These are phyloP conservation scores for Rhadina sibilatrix DNA, from an alignment of 2,113 vertebrate species.

Conservation along the genomic window DNA sequence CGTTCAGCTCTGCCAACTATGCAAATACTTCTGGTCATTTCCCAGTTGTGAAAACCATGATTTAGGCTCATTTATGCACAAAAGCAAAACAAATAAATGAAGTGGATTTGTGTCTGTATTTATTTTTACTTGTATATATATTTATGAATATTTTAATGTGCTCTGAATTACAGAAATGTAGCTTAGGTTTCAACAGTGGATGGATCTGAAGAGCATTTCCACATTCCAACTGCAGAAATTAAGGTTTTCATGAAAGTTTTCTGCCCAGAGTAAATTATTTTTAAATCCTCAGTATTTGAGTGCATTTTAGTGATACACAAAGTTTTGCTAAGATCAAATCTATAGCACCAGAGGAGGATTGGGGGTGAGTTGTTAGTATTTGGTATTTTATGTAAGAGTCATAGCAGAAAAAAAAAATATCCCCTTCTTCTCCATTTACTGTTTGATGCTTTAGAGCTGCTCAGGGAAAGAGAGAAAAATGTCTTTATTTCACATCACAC, in stretches of 20 bases:
- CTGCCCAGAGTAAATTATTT: background rate
- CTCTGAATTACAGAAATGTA: background rate
- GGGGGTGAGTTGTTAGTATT: background rate
- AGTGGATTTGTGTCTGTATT: background rate
- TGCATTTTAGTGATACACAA: background rate
- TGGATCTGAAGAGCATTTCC: background rate
- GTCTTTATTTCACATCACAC: constrained; percentile 49
- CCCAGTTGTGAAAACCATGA: background rate
- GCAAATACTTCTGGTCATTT: background rate
- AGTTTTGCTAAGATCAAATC: background rate
- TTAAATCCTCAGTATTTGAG: background rate
- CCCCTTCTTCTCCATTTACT: background rate
- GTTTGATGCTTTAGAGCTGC: constrained; percentile 4
- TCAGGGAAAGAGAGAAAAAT: constrained; percentile 22
- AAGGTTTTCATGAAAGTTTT: background rate
- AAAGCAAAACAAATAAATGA: background rate
- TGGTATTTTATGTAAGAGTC: background rate
- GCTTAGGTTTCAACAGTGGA: background rate
- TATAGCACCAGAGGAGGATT: background rate
- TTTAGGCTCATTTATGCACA: background rate
- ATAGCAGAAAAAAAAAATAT: background rate
- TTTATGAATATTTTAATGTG: background rate
- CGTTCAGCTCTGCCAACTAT: background rate
- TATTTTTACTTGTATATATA: background rate
- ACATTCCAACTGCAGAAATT: background rate